Percentiles rank a stretch among this genome's conserved stretches.
Evolutionary conservation across 2,113 vertebrate genomes (phyloP).

Genomic region (Hemicordylus capensis): DNA sequence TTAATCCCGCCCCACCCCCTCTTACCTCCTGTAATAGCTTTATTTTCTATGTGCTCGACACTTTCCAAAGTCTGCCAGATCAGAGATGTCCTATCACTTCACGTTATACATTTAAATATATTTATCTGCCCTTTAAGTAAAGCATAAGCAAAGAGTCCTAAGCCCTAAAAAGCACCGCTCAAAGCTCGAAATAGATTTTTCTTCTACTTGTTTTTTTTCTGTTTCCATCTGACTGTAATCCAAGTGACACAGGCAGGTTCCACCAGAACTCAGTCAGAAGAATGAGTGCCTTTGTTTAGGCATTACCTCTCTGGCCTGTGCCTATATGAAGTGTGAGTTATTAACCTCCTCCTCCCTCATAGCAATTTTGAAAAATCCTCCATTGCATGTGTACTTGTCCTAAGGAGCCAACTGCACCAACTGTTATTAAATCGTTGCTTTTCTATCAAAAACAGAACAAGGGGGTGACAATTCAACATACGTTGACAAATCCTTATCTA

Average conservation of each 20-base stretch:
- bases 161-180: neutral
- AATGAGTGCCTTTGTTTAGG: neutral
- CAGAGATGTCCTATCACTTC: neutral
- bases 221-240: neutral
- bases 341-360: neutral
- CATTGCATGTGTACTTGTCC: accelerated
- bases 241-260: neutral
- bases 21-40: neutral
- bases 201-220: neutral
- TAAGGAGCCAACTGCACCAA: accelerated
- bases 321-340: neutral
- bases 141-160: neutral
- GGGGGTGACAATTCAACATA: neutral
- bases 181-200: accelerated
- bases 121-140: neutral
- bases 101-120: neutral
- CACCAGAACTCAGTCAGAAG: neutral
- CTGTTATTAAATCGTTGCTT: neutral
- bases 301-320: neutral
- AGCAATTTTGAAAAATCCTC: neutral
- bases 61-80: neutral
- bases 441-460: neutral
- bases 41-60: neutral
- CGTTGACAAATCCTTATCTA: neutral
- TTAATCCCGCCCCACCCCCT: too few species aligned